Evolutionary conservation across 92 coral and sea anemone genomes (phyloP).

Genomic region (Siderastrea siderea): DNA sequence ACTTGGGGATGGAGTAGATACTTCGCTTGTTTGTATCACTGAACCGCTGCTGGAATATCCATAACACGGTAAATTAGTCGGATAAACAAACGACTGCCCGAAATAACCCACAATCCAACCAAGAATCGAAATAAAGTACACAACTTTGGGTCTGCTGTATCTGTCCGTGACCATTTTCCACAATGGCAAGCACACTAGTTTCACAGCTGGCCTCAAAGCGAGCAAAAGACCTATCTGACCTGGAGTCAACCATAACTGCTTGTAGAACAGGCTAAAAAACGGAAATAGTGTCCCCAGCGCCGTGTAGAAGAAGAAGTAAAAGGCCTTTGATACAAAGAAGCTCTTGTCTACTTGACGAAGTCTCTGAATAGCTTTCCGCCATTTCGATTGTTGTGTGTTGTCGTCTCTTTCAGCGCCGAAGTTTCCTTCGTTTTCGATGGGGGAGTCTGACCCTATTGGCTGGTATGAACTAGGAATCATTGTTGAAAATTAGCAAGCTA

Average conservation of each 20-base stretch:
- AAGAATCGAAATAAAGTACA: conserved; percentile 88
- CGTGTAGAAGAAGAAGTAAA: conserved; percentile 91
- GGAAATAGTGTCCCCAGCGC: conserved; percentile 90
- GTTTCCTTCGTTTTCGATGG: conserved; percentile 53
- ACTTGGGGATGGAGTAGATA: conserved; percentile 12
- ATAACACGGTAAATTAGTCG: conserved; percentile 75
- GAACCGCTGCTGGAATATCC: neutral
- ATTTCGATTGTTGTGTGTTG: conserved; percentile 35
- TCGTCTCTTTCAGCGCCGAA: conserved; percentile 21
- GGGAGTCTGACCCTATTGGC: conserved; percentile 77
- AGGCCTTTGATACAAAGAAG: conserved; percentile 85
- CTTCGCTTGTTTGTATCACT: neutral
- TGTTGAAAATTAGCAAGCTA: conserved; percentile 4
- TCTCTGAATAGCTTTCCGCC: conserved; percentile 56
- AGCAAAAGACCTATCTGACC: conserved; percentile 86
- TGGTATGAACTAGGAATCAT: conserved; percentile 87
- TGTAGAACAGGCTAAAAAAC: conserved; percentile 86
- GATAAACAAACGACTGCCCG: conserved; percentile 86
- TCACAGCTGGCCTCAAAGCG: conserved; percentile 88
- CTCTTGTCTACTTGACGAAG: conserved; percentile 69
- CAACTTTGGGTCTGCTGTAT: conserved; percentile 84
- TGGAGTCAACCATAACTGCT: conserved; percentile 89
- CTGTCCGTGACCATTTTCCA: conserved; percentile 91
- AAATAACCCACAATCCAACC: conserved; percentile 92
- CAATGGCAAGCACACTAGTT: conserved; percentile 85